phyloP scores from a whole-genome alignment of 2,888 invertebrate species.

The Scaptomyza parva region DNA sequence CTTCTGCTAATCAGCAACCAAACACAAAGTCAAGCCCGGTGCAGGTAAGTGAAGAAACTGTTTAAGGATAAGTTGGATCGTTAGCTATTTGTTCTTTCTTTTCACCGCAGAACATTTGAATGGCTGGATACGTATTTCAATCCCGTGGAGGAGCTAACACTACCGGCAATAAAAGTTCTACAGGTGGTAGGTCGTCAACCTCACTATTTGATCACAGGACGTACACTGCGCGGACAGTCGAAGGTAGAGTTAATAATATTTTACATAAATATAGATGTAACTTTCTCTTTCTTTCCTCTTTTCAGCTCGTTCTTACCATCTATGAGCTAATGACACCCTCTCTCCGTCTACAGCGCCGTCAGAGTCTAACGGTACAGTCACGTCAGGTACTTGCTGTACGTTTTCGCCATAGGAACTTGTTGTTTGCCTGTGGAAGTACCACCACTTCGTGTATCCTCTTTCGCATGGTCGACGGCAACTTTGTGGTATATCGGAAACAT shows the following conservation, averaged over 20 bases:
- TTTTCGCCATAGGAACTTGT: constrained; percentile 71
- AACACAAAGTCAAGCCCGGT: constrained; percentile 65
- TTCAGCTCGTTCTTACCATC: constrained; percentile 73
- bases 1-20: constrained; percentile 69
- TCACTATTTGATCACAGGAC: constrained; percentile 72
- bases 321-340: constrained; percentile 61
- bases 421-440: constrained; percentile 69
- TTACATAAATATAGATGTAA: no score
- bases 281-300: neutral
- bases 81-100: neutral
- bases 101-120: constrained; percentile 71
- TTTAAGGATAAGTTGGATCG: no score
- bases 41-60: constrained; percentile 38
- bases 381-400: constrained; percentile 61
- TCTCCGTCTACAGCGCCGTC: constrained; percentile 63
- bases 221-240: constrained; percentile 57
- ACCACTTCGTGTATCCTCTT: constrained; percentile 65
- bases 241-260: no score
- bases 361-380: constrained; percentile 72
- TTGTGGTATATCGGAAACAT: constrained; percentile 69
- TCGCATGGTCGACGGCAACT: constrained; percentile 77
- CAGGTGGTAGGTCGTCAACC: constrained; percentile 68
- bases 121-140: constrained; percentile 82
- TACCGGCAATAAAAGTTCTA: constrained; percentile 69
- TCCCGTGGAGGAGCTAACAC: constrained; percentile 71